Conservation (phyloP, 1,140 invertebrate genomes). For the Megalonaias nervosa region DNA sequence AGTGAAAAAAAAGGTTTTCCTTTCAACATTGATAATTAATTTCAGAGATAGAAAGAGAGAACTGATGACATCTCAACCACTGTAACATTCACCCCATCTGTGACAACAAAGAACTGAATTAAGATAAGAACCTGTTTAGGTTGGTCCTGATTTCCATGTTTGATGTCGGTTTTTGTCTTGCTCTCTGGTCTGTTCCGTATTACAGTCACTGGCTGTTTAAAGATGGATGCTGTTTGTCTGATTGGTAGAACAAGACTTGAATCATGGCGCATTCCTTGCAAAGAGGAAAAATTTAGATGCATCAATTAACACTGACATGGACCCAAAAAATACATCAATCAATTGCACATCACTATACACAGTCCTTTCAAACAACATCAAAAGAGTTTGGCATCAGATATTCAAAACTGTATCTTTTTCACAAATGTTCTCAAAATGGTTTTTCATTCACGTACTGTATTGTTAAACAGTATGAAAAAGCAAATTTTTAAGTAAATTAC, state of each 20-base stretch:
- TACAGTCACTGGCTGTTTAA: constrained; percentile 98
- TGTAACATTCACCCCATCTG: not conserved
- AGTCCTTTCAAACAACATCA: too few species aligned
- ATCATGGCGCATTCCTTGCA: constrained; percentile 80
- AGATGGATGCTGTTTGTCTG: constrained; percentile 97
- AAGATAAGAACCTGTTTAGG: constrained; percentile 84
- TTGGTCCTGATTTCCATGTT: constrained; percentile 92
- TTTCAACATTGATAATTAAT: not conserved
- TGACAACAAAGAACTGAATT: not conserved
- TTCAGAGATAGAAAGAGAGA: not conserved
- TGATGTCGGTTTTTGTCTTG: constrained; percentile 90
- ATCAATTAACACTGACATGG: too few species aligned
- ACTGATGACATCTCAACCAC: not conserved
- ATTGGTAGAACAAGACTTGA: constrained; percentile 94
- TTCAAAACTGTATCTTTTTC: too few species aligned
- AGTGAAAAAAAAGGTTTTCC: too few species aligned
- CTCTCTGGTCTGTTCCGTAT: constrained; percentile 76
- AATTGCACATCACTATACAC: too few species aligned
- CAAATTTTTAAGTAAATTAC: too few species aligned
- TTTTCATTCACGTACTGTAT: too few species aligned
- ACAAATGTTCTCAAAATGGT: too few species aligned
- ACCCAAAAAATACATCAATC: too few species aligned
- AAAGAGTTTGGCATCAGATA: too few species aligned
- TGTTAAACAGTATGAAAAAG: too few species aligned
- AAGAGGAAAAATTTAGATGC: not conserved